Conservation (phyloP, 2,888 invertebrate species). For the Pteria penguin region DNA sequence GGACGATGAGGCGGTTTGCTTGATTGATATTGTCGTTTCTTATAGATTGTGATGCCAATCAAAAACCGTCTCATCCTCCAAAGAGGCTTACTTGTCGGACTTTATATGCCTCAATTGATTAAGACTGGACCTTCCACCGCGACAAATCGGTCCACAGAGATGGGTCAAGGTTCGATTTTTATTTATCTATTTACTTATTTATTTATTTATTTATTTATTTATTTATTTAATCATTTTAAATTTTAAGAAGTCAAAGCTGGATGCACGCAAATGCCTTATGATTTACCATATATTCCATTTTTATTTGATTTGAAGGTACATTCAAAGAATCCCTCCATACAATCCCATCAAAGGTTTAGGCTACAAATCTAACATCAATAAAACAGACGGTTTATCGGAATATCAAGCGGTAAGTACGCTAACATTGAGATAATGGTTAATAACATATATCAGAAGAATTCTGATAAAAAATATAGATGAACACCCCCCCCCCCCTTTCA, state of each 20-base stretch:
- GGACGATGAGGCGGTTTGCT: no score
- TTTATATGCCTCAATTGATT: no score
- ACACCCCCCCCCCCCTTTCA: no score
- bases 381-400: conserved; percentile 38
- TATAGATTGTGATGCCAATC: no score
- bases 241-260: background rate
- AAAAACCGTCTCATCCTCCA: no score
- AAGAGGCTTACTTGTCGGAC: no score
- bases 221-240: background rate
- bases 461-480: no score
- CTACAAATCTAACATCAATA: background rate
- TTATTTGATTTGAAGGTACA: background rate
- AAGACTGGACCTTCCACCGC: no score
- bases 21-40: no score
- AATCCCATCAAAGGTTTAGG: background rate
- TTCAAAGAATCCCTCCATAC: background rate
- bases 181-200: background rate
- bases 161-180: background rate
- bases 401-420: conserved; percentile 45
- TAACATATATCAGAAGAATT: background rate
- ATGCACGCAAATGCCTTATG: background rate
- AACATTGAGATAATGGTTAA: background rate
- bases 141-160: no score
- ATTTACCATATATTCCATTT: background rate
- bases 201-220: background rate